These are phyloP conservation scores for Palaemon carinicauda DNA, from an alignment of 1,140 invertebrate genomes.

Conservation along the genomic window DNA sequence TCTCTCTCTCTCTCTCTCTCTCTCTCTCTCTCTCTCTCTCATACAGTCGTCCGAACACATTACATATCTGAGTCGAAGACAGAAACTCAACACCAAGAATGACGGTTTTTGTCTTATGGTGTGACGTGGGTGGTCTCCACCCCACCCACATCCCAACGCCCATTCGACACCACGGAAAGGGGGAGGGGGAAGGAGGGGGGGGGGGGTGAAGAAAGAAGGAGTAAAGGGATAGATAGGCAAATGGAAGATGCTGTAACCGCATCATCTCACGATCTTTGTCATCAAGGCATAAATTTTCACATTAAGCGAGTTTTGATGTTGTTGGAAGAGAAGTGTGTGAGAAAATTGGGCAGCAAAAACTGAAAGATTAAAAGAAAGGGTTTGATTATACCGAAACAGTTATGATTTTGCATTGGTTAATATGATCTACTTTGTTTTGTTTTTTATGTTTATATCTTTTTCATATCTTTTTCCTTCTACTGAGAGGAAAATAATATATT, in stretches of 20 bases:
- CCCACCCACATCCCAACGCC: neutral
- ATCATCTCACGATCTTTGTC: neutral
- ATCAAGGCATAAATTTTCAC: no score
- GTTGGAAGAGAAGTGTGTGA: neutral
- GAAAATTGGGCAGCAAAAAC: no score
- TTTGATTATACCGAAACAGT: no score
- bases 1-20: neutral
- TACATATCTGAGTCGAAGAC: neutral
- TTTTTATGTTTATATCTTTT: no score
- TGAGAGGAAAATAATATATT: no score
- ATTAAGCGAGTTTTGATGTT: no score
- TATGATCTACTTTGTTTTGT: no score
- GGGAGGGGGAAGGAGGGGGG: neutral
- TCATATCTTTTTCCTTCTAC: no score
- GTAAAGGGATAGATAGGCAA: neutral
- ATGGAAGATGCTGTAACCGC: neutral
- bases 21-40: neutral
- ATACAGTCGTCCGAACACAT: neutral
- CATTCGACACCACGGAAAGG: neutral
- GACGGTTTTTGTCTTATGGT: neutral
- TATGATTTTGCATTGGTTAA: no score
- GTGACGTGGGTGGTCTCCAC: slow-evolving; percentile 1
- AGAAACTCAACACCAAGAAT: neutral
- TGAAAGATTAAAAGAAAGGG: no score
- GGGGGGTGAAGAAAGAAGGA: neutral